phyloP scores from a whole-genome alignment of 2,113 vertebrate species.

The Rhagologus leucostigma region DNA sequence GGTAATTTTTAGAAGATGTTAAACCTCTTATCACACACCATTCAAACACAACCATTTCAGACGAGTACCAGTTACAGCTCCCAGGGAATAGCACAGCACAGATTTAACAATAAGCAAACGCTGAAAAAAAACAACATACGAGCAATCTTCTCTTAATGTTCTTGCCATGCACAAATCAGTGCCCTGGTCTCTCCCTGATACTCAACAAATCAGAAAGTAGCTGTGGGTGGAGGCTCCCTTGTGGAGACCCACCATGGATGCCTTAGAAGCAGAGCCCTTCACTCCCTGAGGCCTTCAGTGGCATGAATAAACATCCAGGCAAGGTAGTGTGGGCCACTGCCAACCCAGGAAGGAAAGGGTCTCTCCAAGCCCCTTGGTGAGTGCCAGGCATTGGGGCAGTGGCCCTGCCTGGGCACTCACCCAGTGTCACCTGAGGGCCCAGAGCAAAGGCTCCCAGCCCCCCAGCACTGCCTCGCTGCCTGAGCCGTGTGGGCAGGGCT shows the following conservation, averaged over 20 bases:
- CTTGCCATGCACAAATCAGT: not conserved
- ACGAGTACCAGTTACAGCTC: not conserved
- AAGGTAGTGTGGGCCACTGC: not conserved
- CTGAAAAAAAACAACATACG: not conserved
- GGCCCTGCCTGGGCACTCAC: not conserved
- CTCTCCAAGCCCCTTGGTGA: not conserved
- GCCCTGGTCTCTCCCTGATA: not conserved
- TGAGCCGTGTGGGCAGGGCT: not conserved
- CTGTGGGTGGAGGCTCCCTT: not conserved
- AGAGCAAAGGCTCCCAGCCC: not conserved
- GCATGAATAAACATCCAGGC: not conserved
- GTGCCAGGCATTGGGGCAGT: not conserved
- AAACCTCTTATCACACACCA: not conserved
- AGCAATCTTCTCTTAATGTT: not conserved
- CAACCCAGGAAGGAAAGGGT: not conserved
- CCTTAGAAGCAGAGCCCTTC: not conserved
- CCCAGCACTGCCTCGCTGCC: not conserved
- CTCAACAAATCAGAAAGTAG: not conserved
- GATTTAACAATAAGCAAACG: not conserved
- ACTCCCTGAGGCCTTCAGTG: not conserved
- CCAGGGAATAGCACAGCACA: not conserved
- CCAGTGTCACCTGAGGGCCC: not conserved
- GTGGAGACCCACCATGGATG: accelerated
- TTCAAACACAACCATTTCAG: not conserved
- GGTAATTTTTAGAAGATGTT: not conserved